These are phyloP conservation scores for Parnassius mnemosyne DNA, from an alignment of 2,888 invertebrate species.

Conservation along the genomic window DNA sequence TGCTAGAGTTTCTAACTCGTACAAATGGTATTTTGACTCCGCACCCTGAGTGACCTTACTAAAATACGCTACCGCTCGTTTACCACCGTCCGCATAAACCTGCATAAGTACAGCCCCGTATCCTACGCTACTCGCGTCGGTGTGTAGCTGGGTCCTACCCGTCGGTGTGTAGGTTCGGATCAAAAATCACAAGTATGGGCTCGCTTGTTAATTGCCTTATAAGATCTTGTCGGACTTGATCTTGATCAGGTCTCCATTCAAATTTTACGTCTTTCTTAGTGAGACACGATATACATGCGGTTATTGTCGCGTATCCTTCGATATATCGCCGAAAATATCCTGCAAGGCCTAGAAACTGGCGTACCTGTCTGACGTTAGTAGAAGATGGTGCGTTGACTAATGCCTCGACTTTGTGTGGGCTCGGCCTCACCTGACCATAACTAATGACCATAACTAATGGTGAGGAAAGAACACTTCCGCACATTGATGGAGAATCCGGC, in stretches of 20 bases:
- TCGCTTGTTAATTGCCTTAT: slow-evolving; percentile 1
- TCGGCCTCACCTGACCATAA: slow-evolving; percentile 35
- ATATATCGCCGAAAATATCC: neutral
- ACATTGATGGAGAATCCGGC: slow-evolving; percentile 36
- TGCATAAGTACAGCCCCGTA: slow-evolving; percentile 12
- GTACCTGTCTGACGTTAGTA: slow-evolving; percentile 31
- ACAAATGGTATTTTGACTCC: too few relatives aligned
- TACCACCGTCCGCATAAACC: slow-evolving; percentile 9
- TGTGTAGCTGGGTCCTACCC: too few relatives aligned
- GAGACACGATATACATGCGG: neutral
- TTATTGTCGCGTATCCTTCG: neutral
- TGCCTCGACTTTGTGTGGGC: slow-evolving; percentile 32
- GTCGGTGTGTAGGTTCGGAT: neutral
- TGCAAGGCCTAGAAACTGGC: slow-evolving; percentile 23
- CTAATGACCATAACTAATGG: slow-evolving; percentile 27
- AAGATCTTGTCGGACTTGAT: slow-evolving; percentile 12
- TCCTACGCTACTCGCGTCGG: slow-evolving; percentile 6
- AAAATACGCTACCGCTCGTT: slow-evolving; percentile 18
- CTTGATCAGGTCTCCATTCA: neutral
- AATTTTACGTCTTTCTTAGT: neutral
- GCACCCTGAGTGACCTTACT: slow-evolving; percentile 25
- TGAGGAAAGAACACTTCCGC: slow-evolving; percentile 28
- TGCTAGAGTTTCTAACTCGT: slow-evolving; percentile 11
- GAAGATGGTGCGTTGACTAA: slow-evolving; percentile 30
- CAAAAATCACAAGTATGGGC: neutral